A percentile compares a stretch with the other conserved stretches of the same genome.
These are phyloP conservation scores for Nysson spinosus DNA, from an alignment of 2,888 invertebrate species.

Conservation along the genomic window DNA sequence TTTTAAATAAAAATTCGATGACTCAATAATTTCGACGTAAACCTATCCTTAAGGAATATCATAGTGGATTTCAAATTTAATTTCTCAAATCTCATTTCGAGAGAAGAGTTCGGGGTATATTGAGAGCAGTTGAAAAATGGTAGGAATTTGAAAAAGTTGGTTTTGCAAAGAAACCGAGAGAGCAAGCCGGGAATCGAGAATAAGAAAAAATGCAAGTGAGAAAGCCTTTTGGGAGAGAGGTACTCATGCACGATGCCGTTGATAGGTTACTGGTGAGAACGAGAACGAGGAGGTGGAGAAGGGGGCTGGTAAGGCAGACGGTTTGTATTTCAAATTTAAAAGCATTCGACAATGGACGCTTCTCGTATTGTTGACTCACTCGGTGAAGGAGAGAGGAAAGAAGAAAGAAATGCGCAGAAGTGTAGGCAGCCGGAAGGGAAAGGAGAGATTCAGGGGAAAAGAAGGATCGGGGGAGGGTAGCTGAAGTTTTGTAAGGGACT, in stretches of 20 bases:
- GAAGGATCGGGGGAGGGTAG: slow-evolving; percentile 46
- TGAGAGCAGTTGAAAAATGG: not conserved
- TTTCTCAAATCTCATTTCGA: no score
- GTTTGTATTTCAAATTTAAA: slow-evolving; percentile 77
- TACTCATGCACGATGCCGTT: slow-evolving; percentile 50
- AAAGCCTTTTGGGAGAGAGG: slow-evolving; percentile 35
- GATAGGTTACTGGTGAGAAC: slow-evolving; percentile 36
- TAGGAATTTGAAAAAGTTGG: not conserved
- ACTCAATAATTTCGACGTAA: no score
- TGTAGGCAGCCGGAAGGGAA: slow-evolving; percentile 17
- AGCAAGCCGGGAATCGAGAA: slow-evolving; percentile 20
- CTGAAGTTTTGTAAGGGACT: slow-evolving; percentile 71
- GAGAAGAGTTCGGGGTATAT: not conserved
- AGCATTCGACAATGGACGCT: slow-evolving; percentile 75
- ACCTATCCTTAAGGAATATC: no score
- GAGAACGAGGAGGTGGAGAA: slow-evolving; percentile 21
- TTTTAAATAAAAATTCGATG: slow-evolving; percentile 1
- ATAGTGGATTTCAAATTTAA: no score
- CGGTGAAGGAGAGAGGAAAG: slow-evolving; percentile 51
- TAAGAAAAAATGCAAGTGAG: slow-evolving; percentile 38
- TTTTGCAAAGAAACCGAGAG: not conserved
- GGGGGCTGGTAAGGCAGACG: slow-evolving; percentile 65
- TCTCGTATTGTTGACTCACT: slow-evolving; percentile 73
- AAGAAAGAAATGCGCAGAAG: slow-evolving; percentile 49
- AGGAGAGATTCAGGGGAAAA: slow-evolving; percentile 7